Conservation (phyloP, 2,888 invertebrate species). For the Phorcus lineatus region DNA sequence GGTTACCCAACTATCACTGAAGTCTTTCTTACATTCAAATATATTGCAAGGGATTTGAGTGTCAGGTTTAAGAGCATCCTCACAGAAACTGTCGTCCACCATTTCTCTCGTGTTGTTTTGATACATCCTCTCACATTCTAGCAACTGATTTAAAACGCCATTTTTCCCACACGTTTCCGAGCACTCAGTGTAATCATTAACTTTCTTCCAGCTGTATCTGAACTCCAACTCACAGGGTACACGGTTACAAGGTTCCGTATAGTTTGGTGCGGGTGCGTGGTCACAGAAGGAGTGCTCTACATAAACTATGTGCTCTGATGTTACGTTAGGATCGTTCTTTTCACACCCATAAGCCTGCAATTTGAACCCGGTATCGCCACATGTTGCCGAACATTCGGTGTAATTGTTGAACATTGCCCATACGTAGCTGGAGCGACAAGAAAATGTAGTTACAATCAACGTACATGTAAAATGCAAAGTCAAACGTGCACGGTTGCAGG, state of each 20-base stretch:
- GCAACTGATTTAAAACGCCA: slow-evolving; percentile 43
- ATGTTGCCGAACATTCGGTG: slow-evolving; percentile 52
- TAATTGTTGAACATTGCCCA: slow-evolving; percentile 57
- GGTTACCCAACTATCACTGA: too few relatives aligned
- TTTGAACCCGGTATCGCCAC: slow-evolving; percentile 51
- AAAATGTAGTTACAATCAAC: too few relatives aligned
- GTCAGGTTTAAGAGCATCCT: slow-evolving; percentile 28
- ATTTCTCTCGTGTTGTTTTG: slow-evolving; percentile 13
- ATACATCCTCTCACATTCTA: slow-evolving; percentile 39
- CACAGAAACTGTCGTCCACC: slow-evolving; percentile 39
- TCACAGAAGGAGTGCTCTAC: slow-evolving; percentile 39
- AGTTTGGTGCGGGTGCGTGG: slow-evolving; percentile 32
- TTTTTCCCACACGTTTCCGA: slow-evolving; percentile 51
- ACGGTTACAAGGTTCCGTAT: slow-evolving; percentile 43
- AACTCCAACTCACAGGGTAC: slow-evolving; percentile 31
- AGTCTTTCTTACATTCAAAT: too few relatives aligned
- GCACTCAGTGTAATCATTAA: slow-evolving; percentile 54
- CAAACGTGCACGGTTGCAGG: too few relatives aligned
- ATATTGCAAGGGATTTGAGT: too few relatives aligned
- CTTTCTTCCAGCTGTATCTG: slow-evolving; percentile 57
- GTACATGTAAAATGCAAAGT: too few relatives aligned
- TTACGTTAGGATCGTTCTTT: slow-evolving; percentile 16
- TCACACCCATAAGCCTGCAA: slow-evolving; percentile 45
- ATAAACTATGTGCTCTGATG: background rate
- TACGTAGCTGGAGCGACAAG: slow-evolving; percentile 42